Evolutionary conservation across 1,140 invertebrate species (phyloP).

Genomic region (Aphis gossypii): DNA sequence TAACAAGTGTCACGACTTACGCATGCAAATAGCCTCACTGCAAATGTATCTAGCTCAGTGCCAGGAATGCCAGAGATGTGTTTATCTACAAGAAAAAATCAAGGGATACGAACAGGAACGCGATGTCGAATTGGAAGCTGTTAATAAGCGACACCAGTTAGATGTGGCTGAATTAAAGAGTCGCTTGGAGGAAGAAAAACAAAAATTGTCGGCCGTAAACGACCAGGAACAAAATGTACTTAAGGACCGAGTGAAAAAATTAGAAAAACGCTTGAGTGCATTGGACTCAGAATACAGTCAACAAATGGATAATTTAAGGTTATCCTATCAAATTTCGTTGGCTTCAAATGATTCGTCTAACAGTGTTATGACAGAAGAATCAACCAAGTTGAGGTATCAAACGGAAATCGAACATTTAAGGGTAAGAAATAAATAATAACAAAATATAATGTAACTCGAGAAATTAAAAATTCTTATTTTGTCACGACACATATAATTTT

Average conservation of each 20-base stretch:
- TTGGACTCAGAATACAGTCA: slow-evolving; percentile 80
- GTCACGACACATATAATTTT: background rate
- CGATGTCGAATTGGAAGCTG: slow-evolving; percentile 62
- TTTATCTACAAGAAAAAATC: slow-evolving; percentile 68
- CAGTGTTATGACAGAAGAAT: slow-evolving; percentile 67
- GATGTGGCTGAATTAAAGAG: slow-evolving; percentile 65
- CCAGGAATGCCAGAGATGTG: slow-evolving; percentile 68
- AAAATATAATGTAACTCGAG: background rate
- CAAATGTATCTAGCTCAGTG: slow-evolving; percentile 60
- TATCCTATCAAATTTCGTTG: slow-evolving; percentile 68
- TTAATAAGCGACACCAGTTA: slow-evolving; percentile 63
- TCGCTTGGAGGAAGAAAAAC: slow-evolving; percentile 67
- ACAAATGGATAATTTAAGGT: slow-evolving; percentile 76
- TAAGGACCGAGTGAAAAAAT: slow-evolving; percentile 70
- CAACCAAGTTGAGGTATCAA: slow-evolving; percentile 79
- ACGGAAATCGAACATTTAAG: slow-evolving; percentile 85
- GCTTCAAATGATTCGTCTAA: slow-evolving; percentile 17
- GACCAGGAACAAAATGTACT: slow-evolving; percentile 66
- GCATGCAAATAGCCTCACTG: slow-evolving; percentile 60
- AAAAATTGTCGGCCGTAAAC: slow-evolving; percentile 63
- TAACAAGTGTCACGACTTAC: slow-evolving; percentile 60
- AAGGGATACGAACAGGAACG: slow-evolving; percentile 63
- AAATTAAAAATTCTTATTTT: background rate
- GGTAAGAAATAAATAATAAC: slow-evolving; percentile 64
- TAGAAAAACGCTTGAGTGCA: slow-evolving; percentile 74